Conservation (phyloP, 2,113 vertebrate species). For the Typhlomys cinereus region DNA sequence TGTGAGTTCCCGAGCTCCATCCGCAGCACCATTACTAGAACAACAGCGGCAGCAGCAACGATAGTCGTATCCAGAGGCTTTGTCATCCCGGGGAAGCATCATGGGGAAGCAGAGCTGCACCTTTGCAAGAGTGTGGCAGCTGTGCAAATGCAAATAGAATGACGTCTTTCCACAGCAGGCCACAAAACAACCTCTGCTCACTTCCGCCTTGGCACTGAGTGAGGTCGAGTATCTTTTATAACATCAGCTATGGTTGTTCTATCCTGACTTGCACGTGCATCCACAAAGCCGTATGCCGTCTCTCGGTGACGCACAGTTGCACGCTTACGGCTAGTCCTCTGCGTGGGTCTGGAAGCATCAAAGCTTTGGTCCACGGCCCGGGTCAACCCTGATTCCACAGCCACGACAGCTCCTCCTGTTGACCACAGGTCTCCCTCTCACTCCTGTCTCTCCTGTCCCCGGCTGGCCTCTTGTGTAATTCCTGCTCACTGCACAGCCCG, state of each 20-base stretch:
- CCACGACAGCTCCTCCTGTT: too few species aligned
- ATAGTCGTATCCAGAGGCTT: neutral
- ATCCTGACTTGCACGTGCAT: neutral
- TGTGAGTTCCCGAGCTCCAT: neutral
- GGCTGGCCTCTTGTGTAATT: too few species aligned
- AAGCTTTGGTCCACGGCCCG: neutral
- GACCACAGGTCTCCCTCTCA: too few species aligned
- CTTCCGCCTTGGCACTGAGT: neutral
- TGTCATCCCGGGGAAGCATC: too few species aligned
- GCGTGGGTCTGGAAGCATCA: neutral
- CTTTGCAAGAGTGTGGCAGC: neutral
- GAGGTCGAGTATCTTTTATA: neutral
- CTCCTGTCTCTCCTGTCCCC: too few species aligned
- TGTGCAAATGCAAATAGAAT: neutral
- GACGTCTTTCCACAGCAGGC: too few species aligned
- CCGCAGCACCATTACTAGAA: neutral
- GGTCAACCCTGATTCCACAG: too few species aligned
- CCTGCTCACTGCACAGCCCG: too few species aligned
- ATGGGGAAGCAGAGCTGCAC: rapidly evolving
- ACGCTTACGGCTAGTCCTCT: neutral
- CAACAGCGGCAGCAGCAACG: too few species aligned
- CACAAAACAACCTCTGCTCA: too few species aligned
- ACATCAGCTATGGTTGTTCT: neutral
- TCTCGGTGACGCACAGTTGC: rapidly evolving
- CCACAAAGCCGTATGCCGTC: neutral